Conservation (phyloP, 2,888 invertebrate genomes). For the Ormyrus labotus region DNA sequence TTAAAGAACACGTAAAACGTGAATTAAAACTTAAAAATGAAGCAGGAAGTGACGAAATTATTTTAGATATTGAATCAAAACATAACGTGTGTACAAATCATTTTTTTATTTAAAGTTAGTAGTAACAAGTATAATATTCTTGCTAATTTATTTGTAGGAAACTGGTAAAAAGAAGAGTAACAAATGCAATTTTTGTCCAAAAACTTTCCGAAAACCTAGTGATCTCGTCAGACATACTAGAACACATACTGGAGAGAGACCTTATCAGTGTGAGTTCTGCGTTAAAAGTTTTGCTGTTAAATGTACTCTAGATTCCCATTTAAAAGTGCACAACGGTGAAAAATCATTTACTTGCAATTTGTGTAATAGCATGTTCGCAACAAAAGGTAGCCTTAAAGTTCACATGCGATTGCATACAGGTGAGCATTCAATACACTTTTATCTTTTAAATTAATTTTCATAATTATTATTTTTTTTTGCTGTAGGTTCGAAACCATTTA, state of each 20-base stretch:
- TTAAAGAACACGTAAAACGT: constrained; percentile 52
- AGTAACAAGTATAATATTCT: not conserved
- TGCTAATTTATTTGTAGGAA: constrained; percentile 51
- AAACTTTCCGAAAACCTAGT: constrained; percentile 83
- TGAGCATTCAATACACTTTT: constrained; percentile 59
- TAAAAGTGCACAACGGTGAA: constrained; percentile 78
- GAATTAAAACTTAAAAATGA: constrained; percentile 48
- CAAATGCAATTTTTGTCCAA: constrained; percentile 79
- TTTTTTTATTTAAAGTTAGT: not conserved
- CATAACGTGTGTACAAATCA: constrained; percentile 15
- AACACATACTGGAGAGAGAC: constrained; percentile 83
- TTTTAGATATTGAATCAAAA: constrained; percentile 9
- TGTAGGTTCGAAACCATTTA: constrained; percentile 79
- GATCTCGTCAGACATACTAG: constrained; percentile 82
- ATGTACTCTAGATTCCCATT: constrained; percentile 81
- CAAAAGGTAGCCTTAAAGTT: constrained; percentile 82
- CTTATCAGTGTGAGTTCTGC: constrained; percentile 79
- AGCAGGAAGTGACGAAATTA: constrained; percentile 7
- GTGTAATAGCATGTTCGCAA: constrained; percentile 81
- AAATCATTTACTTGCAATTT: constrained; percentile 81
- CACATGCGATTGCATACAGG: constrained; percentile 83
- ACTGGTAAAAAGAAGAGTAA: constrained; percentile 74
- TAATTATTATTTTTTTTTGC: constrained; percentile 14
- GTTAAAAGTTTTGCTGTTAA: constrained; percentile 81
- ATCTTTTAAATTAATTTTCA: not conserved